Evolutionary conservation across 2,888 invertebrate genomes (phyloP), one percentile per base, ranked within the genome.

Genomic region (Euspilapteryx auroguttella): DNA sequence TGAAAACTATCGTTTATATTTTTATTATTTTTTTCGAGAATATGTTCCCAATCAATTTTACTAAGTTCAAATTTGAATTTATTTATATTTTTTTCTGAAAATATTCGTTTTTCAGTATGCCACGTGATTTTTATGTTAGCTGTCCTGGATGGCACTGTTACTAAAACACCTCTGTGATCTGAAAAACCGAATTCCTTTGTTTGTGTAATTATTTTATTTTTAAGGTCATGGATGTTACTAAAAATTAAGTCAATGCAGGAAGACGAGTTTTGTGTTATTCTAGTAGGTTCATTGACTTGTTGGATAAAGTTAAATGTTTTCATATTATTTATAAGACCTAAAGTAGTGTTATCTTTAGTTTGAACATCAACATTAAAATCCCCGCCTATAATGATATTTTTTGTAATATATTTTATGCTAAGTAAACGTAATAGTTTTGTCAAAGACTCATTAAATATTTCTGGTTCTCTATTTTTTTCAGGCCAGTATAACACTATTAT

Each of bases 181-280:
- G 23, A 23, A 10, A 23, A 23, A 10, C 23, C 23, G 7, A n/a
- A 23, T 10, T 23, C 23, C 12, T 23, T 23, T 23, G 12, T 21
- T 21, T 21, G 12, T 12, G 7, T 3, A 4, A 4, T 23, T 7
- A 23, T 3, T 3, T 12, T 11, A 12, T 23, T 8, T 11, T 23
- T 23, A 23, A n/a, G n/a, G n/a, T 23, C 10, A 23, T 25, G 6
- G 3, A 25, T 14, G 14, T 14, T 25, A 6, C 4, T 25, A 25
- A 25, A 25, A 4, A 25, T 9, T 25, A 25, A 14, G 14, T 25
- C 24, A n/a, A 25, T 7, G 14, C 24, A 25, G n/a, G 9, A 14
- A 8, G 24, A 25, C 8, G 24, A 14, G 4, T 5, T 14, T 3
- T 13, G 3, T 5, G 24, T 25, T 12, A 25, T n/a, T 25, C 24